These are phyloP conservation scores for Sisyra terminalis DNA, from an alignment of 2,888 invertebrate species.

Conservation along the genomic window DNA sequence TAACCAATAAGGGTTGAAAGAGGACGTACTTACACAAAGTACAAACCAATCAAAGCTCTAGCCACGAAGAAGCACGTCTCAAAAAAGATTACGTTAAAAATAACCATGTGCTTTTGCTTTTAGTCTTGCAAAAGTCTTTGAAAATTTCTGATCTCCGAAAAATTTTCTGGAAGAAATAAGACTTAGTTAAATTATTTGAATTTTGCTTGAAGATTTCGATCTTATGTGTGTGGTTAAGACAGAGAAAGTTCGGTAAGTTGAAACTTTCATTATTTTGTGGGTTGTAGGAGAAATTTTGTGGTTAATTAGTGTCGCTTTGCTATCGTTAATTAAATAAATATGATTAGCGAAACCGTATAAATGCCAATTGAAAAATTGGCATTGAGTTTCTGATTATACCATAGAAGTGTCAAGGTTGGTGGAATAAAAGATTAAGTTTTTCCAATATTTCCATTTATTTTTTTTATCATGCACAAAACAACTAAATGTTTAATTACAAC, in stretches of 20 bases:
- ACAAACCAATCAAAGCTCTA: too few relatives aligned
- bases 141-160: too few relatives aligned
- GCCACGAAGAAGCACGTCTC: too few relatives aligned
- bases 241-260: slow-evolving; percentile 6
- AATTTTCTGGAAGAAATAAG: too few relatives aligned
- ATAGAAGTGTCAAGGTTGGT: too few relatives aligned
- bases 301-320: not conserved
- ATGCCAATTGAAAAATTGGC: not conserved
- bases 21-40: too few relatives aligned
- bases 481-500: not conserved
- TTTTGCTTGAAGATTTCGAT: not conserved
- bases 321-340: not conserved
- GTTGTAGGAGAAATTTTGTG: not conserved
- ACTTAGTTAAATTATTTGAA: too few relatives aligned
- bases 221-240: slow-evolving; percentile 6
- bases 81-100: too few relatives aligned
- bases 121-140: too few relatives aligned
- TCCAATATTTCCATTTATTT: not conserved
- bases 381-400: not conserved
- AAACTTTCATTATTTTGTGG: not conserved
- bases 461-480: slow-evolving; percentile 2
- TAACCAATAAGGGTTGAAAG: too few relatives aligned
- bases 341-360: not conserved
- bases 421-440: not conserved
- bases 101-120: too few relatives aligned